Evolutionary conservation across 1,140 invertebrate genomes (phyloP), one percentile per base, ranked within the genome.

Genomic region (Drosophila takahashii): DNA sequence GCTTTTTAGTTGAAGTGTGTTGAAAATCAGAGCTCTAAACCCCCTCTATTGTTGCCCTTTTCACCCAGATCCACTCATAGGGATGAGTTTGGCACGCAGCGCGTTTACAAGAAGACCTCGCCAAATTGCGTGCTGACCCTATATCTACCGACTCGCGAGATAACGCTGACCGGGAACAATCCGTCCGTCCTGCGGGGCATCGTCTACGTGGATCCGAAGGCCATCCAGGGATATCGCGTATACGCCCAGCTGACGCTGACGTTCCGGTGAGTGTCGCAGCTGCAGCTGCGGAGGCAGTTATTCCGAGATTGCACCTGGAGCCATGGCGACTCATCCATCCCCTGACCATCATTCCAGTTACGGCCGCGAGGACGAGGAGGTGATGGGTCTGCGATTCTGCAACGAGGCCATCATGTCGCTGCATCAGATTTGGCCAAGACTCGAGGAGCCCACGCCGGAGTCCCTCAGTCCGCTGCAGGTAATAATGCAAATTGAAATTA

Each of bases 351-450:
- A 65, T 44, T 79, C 1, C 86, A 96, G 97, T 56, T 98, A 98
- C 85, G 97, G 97, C 0, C 93, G 97, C 37, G 97, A 98, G 93
- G 97, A 98, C 90, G 97, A 98, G 90, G 97, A 98, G 92, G 96
- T 98, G 11, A 97, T 98, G 96, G 97, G 97, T 0, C 93, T 98
- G 61, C 96, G 97, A 90, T 98, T 98, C 93, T 97, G 96, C 93
- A 98, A 98, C 89, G 97, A 98, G 92, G 96, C 97, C 39, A 95
- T 97, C 71, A 96, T 98, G 94, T 96, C 96, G 78, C 92, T 97
- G 18, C 95, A 96, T 41, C 97, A 98, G 91, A 94, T 98, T 32
- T 97, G 97, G 93, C 97, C 97, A 1, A 84, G 92, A 8, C 66
- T 84, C n/a, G 94, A 95, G 45, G 93, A 93, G 65, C 94, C 95